phyloP scores from a whole-genome alignment of 2,113 vertebrate species.

The Apistogramma diplotaenia region DNA sequence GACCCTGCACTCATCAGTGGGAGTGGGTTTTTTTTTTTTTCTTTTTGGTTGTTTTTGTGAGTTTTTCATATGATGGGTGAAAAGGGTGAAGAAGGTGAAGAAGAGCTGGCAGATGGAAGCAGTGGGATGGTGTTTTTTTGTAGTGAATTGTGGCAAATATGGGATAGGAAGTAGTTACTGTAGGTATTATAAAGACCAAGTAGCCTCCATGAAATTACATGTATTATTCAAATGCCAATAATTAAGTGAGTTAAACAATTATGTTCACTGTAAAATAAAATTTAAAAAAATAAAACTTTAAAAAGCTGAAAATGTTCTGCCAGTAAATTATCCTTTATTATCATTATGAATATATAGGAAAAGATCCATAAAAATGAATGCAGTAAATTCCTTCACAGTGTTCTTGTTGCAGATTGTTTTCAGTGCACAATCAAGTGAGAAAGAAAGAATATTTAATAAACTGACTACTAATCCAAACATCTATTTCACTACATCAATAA shows the following conservation, averaged over 20 bases:
- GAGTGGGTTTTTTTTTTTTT: conserved; percentile 14
- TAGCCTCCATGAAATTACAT: not conserved
- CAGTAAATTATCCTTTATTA: too few species aligned
- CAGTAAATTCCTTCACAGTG: not conserved
- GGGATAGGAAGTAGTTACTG: not conserved
- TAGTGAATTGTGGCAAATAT: conserved; percentile 2
- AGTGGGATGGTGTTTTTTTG: conserved; percentile 14
- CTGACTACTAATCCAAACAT: not conserved
- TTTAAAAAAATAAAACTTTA: not conserved
- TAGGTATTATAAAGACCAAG: not conserved
- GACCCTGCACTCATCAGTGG: conserved; percentile 33
- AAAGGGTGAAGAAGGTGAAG: conserved; percentile 18
- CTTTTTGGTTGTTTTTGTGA: not conserved
- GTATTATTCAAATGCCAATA: not conserved
- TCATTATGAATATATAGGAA: too few species aligned
- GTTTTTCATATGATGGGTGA: conserved; percentile 10
- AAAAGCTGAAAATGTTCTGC: too few species aligned
- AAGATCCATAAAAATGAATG: not conserved
- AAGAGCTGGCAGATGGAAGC: conserved; percentile 22
- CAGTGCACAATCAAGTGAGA: not conserved
- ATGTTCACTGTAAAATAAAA: not conserved
- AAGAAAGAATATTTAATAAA: not conserved
- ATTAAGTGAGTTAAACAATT: not conserved
- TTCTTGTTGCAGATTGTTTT: not conserved
- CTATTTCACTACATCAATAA: not conserved